Conservation (phyloP, 1,140 invertebrate species). For the Papilio xuthus region DNA sequence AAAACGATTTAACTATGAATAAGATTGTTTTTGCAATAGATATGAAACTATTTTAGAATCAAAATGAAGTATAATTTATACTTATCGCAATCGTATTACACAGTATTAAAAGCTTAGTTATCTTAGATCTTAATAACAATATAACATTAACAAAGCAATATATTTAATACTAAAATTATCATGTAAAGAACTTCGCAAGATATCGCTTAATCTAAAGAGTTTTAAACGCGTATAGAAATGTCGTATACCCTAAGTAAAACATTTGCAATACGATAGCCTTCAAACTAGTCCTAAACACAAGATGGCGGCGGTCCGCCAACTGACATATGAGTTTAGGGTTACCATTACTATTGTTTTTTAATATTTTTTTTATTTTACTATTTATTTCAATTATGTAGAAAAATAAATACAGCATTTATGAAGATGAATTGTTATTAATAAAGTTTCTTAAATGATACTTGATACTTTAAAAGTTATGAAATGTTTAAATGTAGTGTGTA, state of each 20-base stretch:
- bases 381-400: neutral
- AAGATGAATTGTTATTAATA: neutral
- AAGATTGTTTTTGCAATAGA: neutral
- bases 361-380: neutral
- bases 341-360: neutral
- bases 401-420: neutral
- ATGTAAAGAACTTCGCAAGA: slow-evolving; percentile 19
- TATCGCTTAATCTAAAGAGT: slow-evolving; percentile 35
- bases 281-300: slow-evolving; percentile 61
- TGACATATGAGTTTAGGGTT: slow-evolving; percentile 31
- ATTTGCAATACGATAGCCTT: slow-evolving; percentile 49
- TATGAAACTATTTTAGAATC: neutral
- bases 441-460: neutral
- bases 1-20: neutral
- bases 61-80: neutral
- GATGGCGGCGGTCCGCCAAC: slow-evolving; percentile 56
- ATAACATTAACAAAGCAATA: slow-evolving; percentile 20
- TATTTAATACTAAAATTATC: slow-evolving; percentile 31
- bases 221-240: slow-evolving; percentile 33
- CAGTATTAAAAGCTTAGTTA: slow-evolving; percentile 7
- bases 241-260: slow-evolving; percentile 37
- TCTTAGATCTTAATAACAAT: slow-evolving; percentile 7
- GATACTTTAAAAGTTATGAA: neutral
- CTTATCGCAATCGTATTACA: neutral
- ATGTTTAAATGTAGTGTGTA: neutral